phyloP scores from a whole-genome alignment of 2,113 vertebrate genomes.

The Kryptolebias marmoratus region DNA sequence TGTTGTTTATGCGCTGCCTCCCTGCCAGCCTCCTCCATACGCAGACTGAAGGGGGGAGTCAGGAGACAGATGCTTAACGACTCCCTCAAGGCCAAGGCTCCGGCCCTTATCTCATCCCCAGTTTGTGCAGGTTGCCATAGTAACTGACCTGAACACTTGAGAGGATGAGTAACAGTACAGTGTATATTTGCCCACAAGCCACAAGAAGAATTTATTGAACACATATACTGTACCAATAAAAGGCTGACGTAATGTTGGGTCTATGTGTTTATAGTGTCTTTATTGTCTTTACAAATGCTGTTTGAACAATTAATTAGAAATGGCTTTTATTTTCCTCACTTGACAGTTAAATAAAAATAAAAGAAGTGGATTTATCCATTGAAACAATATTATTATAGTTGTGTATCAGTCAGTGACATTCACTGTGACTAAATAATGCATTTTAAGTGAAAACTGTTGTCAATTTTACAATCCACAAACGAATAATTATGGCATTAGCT shows the following conservation, averaged over 20 bases:
- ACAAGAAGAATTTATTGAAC: slow-evolving; percentile 62
- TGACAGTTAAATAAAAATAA: background rate
- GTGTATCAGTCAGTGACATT: background rate
- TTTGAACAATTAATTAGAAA: slow-evolving; percentile 13
- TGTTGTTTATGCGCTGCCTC: slow-evolving; percentile 74
- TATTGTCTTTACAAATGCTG: background rate
- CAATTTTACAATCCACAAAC: background rate
- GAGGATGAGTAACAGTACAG: slow-evolving; percentile 67
- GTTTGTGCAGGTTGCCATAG: slow-evolving; percentile 82
- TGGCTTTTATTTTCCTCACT: background rate
- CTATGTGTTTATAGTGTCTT: slow-evolving; percentile 30
- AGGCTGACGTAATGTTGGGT: slow-evolving; percentile 32
- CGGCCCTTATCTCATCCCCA: slow-evolving; percentile 80
- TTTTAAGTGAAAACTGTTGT: background rate
- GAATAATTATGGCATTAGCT: background rate
- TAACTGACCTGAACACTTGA: slow-evolving; percentile 78
- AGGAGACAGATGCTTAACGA: slow-evolving; percentile 84
- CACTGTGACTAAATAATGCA: background rate
- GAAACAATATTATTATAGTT: background rate
- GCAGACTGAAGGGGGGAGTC: slow-evolving; percentile 69
- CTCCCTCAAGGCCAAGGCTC: slow-evolving; percentile 79
- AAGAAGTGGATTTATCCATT: background rate
- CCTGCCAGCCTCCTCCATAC: slow-evolving; percentile 61
- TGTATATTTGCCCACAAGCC: slow-evolving; percentile 64
- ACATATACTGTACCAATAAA: slow-evolving; percentile 34